Conservation (phyloP, 2,797 vertebrate species). For the Pelodytes ibericus region DNA sequence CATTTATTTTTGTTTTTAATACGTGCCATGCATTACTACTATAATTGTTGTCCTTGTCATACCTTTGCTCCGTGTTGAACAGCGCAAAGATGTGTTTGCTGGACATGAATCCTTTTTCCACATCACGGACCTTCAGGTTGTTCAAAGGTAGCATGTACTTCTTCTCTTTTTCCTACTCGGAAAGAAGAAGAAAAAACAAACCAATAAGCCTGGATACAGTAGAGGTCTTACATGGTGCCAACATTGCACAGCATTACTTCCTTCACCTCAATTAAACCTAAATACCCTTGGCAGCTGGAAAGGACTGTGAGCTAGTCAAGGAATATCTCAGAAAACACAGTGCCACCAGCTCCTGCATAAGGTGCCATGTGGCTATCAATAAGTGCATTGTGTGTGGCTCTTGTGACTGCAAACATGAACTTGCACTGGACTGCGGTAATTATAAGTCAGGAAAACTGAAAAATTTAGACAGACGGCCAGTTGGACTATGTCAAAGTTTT, state of each 20-base stretch:
- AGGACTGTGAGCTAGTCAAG: constrained; percentile 28
- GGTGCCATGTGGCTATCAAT: constrained; percentile 38
- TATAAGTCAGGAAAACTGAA: constrained; percentile 34
- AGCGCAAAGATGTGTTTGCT: constrained; percentile 87
- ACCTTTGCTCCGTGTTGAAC: constrained; percentile 88
- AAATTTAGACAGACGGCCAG: constrained; percentile 13
- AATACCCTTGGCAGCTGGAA: constrained; percentile 50
- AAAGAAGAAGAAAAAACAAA: constrained; percentile 42
- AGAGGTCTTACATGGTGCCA: constrained; percentile 49
- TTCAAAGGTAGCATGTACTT: constrained; percentile 88
- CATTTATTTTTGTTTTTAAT: not conserved
- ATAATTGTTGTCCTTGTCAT: constrained; percentile 12
- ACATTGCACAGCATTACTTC: constrained; percentile 52
- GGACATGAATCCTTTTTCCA: constrained; percentile 83
- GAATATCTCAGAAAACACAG: constrained; percentile 52
- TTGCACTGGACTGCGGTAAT: constrained; percentile 40
- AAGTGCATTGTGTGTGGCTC: constrained; percentile 33
- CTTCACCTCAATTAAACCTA: constrained; percentile 57
- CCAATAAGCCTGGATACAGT: constrained; percentile 55
- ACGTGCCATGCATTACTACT: not conserved
- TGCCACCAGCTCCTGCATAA: constrained; percentile 32
- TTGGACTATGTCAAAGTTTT: constrained; percentile 19
- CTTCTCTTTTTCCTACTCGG: constrained; percentile 83
- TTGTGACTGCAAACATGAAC: constrained; percentile 49
- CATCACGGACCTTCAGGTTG: constrained; percentile 83